Evolutionary conservation across 2,888 invertebrate species (phyloP).

Genomic region (Pammene fasciana): DNA sequence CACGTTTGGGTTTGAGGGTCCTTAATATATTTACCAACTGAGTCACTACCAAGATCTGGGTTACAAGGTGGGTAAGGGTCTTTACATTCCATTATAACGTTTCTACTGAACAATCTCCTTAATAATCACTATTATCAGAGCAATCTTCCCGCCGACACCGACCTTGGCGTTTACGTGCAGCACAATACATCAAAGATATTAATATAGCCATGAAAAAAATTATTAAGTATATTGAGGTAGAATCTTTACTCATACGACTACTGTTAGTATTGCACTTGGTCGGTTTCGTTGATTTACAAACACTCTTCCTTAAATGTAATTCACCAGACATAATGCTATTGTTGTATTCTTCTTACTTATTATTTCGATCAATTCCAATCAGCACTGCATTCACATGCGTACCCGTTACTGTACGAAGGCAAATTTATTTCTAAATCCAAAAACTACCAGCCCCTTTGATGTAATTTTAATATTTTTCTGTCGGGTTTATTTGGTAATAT

Average conservation of each 20-base stretch:
- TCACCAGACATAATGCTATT: neutral
- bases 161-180: neutral
- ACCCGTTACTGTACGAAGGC: neutral
- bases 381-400: neutral
- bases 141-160: neutral
- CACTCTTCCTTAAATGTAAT: neutral
- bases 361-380: neutral
- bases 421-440: neutral
- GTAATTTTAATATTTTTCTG: neutral
- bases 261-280: no score
- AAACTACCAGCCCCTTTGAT: neutral
- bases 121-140: neutral
- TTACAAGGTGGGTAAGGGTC: neutral
- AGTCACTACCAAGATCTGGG: neutral
- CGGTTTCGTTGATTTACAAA: neutral
- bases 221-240: no score
- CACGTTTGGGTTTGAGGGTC: conserved; percentile 1
- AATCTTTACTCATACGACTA: no score
- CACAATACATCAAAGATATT: neutral
- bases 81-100: neutral
- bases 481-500: neutral
- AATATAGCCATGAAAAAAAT: neutral
- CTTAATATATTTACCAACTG: neutral
- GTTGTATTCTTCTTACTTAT: neutral
- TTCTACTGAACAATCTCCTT: neutral